phyloP scores from a whole-genome alignment of 2,797 vertebrate genomes.

The Labroides dimidiatus region DNA sequence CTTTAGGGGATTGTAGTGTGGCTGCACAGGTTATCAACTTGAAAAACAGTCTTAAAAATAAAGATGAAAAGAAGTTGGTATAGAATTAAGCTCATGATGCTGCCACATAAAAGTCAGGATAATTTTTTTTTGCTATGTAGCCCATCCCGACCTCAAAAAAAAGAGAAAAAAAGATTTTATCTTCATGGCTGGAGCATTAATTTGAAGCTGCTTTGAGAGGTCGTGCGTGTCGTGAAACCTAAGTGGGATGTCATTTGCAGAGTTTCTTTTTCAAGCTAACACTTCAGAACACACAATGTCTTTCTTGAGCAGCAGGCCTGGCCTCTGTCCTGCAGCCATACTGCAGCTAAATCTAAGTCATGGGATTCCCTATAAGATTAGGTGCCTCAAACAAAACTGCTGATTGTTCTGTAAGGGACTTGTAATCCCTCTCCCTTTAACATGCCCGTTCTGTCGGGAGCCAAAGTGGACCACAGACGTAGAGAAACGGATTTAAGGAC shows the following conservation, averaged over 20 bases:
- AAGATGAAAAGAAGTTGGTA: too few relatives aligned
- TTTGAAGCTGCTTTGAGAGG: neutral
- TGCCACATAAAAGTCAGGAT: too few relatives aligned
- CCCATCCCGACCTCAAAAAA: neutral
- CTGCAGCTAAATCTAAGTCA: slow-evolving; percentile 82
- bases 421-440: slow-evolving; percentile 32
- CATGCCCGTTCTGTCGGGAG: slow-evolving; percentile 39
- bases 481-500: slow-evolving; percentile 15
- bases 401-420: slow-evolving; percentile 71
- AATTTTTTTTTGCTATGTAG: too few relatives aligned
- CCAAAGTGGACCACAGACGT: slow-evolving; percentile 31
- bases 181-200: neutral
- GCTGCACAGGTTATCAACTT: too few relatives aligned
- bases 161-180: neutral
- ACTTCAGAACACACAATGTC: slow-evolving; percentile 32
- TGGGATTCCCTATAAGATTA: slow-evolving; percentile 81
- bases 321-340: slow-evolving; percentile 55
- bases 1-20: too few relatives aligned
- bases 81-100: too few relatives aligned
- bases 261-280: slow-evolving; percentile 25
- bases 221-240: neutral
- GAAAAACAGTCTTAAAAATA: too few relatives aligned
- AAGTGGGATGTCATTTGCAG: slow-evolving; percentile 3
- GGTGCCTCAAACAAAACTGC: slow-evolving; percentile 69
- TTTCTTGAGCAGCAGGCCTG: slow-evolving; percentile 44